A percentile compares a stretch with the other conserved stretches of the same genome.
Conservation (phyloP, 1,140 invertebrate genomes). For the Drosophila aff. region DNA sequence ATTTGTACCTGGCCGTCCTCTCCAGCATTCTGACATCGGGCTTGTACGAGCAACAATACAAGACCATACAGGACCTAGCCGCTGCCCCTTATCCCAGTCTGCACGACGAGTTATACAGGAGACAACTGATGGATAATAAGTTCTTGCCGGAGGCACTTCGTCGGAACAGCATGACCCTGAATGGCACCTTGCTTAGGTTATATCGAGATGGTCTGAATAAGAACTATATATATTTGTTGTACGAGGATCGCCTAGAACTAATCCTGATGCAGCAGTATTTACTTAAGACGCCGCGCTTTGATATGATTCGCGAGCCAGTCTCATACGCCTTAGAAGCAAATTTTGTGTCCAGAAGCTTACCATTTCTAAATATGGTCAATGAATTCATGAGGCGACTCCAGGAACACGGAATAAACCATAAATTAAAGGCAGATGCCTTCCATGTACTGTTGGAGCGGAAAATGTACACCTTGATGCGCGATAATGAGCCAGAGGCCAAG, state of each 20-base stretch:
- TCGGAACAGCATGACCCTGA: neutral
- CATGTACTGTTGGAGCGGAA: constrained; percentile 20
- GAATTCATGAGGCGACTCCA: constrained; percentile 39
- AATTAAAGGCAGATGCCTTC: constrained; percentile 53
- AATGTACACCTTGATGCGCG: constrained; percentile 27
- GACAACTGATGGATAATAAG: neutral
- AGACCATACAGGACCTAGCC: constrained; percentile 41
- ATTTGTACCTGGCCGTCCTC: constrained; percentile 54
- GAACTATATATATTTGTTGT: constrained; percentile 33
- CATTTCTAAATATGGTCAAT: constrained; percentile 39
- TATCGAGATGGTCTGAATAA: constrained; percentile 39
- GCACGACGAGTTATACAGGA: constrained; percentile 24
- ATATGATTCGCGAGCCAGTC: constrained; percentile 7
- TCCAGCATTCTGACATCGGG: constrained; percentile 66
- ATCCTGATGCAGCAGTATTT: constrained; percentile 57
- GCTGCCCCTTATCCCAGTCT: constrained; percentile 36
- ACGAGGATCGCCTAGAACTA: constrained; percentile 47
- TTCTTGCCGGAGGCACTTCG: constrained; percentile 15
- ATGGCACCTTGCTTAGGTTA: neutral
- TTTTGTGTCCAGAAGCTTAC: constrained; percentile 26
- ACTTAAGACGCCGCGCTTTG: constrained; percentile 49
- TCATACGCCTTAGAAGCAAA: too few relatives aligned
- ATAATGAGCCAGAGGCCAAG: constrained; percentile 1
- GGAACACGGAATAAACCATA: constrained; percentile 46
- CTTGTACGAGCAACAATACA: constrained; percentile 53